These are phyloP conservation scores for Selene dorsalis DNA, from an alignment of 2,797 vertebrate species.

Conservation along the genomic window DNA sequence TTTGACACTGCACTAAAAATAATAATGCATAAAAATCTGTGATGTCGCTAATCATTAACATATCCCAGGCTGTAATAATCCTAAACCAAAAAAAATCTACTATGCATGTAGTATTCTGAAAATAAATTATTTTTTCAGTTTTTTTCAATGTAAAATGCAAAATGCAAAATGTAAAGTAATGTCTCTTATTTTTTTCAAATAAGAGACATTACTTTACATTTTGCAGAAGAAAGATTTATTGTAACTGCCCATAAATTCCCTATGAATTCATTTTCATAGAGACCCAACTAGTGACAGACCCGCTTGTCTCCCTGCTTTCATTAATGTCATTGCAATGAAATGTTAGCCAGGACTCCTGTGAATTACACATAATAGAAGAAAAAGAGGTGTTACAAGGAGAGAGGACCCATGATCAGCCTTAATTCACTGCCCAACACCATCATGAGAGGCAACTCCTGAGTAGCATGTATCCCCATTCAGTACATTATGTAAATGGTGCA, in stretches of 20 bases:
- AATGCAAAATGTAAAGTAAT: too few relatives aligned
- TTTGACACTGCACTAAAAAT: too few relatives aligned
- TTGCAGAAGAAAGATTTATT: slow-evolving; percentile 10
- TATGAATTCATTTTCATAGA: slow-evolving; percentile 16
- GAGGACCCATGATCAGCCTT: neutral
- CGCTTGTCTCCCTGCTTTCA: slow-evolving; percentile 25
- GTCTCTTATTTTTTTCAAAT: too few relatives aligned
- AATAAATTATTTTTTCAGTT: too few relatives aligned
- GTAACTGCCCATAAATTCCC: neutral
- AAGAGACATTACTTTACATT: slow-evolving; percentile 10
- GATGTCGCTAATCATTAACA: too few relatives aligned
- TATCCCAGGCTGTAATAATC: too few relatives aligned
- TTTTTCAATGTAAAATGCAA: too few relatives aligned
- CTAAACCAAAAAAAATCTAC: too few relatives aligned
- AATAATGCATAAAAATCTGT: too few relatives aligned
- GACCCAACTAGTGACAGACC: slow-evolving; percentile 15
- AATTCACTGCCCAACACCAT: neutral
- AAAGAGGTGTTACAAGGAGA: neutral
- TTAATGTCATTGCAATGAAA: slow-evolving; percentile 16
- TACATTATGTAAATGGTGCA: neutral
- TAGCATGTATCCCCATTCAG: neutral
- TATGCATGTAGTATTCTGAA: too few relatives aligned
- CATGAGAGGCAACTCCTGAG: neutral
- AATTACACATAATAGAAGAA: slow-evolving; percentile 33
- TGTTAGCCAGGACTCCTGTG: slow-evolving; percentile 7